Evolutionary conservation across 2,113 vertebrate species (phyloP).

Genomic region (Actenoides hombroni): DNA sequence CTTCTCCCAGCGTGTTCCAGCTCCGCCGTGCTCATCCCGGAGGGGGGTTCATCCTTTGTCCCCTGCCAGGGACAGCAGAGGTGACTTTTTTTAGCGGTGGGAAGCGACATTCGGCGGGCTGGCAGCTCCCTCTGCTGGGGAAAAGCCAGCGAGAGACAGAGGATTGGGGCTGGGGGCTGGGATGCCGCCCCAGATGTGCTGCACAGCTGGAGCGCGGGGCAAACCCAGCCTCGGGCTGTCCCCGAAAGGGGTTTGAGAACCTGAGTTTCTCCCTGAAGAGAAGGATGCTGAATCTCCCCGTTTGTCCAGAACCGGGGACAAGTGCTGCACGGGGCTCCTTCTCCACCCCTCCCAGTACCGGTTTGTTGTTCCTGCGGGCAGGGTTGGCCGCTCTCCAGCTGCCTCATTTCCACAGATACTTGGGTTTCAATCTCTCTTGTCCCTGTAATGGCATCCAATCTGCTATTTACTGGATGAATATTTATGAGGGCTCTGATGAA

Average conservation of each 20-base stretch:
- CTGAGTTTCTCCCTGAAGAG: neutral
- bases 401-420: neutral
- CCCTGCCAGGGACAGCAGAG: accelerated
- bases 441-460: neutral
- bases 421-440: neutral
- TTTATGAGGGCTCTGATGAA: constrained; percentile 18
- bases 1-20: neutral
- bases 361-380: neutral
- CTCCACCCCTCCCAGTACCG: neutral
- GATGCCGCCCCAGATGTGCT: neutral
- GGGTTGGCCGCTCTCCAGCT: neutral
- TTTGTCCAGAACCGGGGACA: neutral
- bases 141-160: accelerated
- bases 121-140: constrained; percentile 35
- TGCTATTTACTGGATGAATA: neutral
- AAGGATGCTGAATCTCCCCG: neutral
- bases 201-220: neutral
- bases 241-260: accelerated
- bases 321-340: neutral
- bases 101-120: neutral
- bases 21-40: accelerated
- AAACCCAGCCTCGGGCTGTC: neutral
- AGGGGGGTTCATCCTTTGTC: neutral
- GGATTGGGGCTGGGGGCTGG: neutral
- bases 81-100: accelerated